Base-by-base conservation (phyloP, 1,140 invertebrate genomes). In the Conus betulinus region DNA sequence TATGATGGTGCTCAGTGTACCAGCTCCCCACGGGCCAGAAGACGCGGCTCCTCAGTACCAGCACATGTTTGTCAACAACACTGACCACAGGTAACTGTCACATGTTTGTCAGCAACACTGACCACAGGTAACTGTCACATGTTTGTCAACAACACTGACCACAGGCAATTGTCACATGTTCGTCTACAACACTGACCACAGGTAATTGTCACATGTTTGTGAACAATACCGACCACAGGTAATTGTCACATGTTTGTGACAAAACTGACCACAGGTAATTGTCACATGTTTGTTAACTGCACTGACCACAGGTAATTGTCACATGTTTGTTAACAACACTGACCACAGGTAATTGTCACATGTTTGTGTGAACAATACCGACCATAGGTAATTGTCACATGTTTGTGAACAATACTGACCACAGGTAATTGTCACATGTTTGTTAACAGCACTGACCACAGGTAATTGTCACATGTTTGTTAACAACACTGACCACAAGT, bases 31-130 rank as follows among this genome's bases (percentile, higher is more conserved):
- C 94, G 99, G 99, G 0, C 99, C 99, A 0, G 99, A 99, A 95
- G 99, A 99, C 95, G 98, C 98, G 0, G 99, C 99, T 0, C 99
- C 99, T 0, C 98, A 99, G 94, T 99, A 98, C 95, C 98, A 98
- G n/a, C 96, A 99, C 94, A 96, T 99, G 89, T 99, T 99, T 96
- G 97, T 98, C 95, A 99, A 99, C 90, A 93, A 93, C 84, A 93
- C 93, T 67, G 88, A 91, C 78, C 95, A 95, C 87, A 94, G 94
- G 95, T 95, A 90, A 87, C 82, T 83, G 57, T 1, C 17, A 25
- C 11, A 15, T 11, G 76, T n/a, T n/a, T n/a, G n/a, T 78, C 7
- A 39, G 20, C 10, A 78, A 13, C 25, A 13, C 25, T 15, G 25
- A 39, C 20, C 13, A 71, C 67, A 71, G 67, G 67, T 71, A 20